Evolutionary conservation across 2,888 invertebrate genomes (phyloP), one percentile per base, ranked within the genome.

Genomic region (Dolichomitus sp.): DNA sequence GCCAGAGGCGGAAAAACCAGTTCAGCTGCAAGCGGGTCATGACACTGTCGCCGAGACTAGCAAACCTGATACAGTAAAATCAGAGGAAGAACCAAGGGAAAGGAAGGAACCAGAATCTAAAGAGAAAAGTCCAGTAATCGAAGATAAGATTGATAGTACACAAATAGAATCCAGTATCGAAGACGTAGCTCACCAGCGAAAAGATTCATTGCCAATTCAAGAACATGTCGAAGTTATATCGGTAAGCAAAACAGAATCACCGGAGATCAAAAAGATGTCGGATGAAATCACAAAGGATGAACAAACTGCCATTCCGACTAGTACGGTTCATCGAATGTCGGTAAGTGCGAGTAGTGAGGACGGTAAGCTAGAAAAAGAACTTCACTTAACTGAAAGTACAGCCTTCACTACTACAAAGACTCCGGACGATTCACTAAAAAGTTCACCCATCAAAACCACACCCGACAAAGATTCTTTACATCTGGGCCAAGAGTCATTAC

Each of bases 331-430:
- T 83, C 93, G 95, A 88, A 96, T 96, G 96, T 89, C 96, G 54
- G 95, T 96, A 0, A 96, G 96, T 1, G 95, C 95, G 1, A 96
- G 95, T 59, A 96, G 95, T 91, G 96, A 96, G 91, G 95, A 95
- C 91, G 96, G 95, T n/a, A 95, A 95, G 0, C 95, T 95, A 80
- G 96, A 96, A 92, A 95, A 92, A 6, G 95, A 95, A 90, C 95
- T 96, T 72, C 95, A 95, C 88, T 94, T 95, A 3, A 92, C 94
- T 40, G 95, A 95, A 1, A 95, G 94, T 4, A 94, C 94, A 37
- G 92, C 90, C 12, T 94, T 94, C 70, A 92, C 90, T 1, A 94
- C 91, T 79, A 63, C 85, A 33, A 70, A 86, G 2, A 91, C 91
- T 14, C 89, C 91, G 0, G 91, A 92, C 11, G 92, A 93, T 83